Evolutionary conservation across 2,113 vertebrate species (phyloP), one percentile per base, ranked within the genome.

Genomic region (Microcebus jonahi): DNA sequence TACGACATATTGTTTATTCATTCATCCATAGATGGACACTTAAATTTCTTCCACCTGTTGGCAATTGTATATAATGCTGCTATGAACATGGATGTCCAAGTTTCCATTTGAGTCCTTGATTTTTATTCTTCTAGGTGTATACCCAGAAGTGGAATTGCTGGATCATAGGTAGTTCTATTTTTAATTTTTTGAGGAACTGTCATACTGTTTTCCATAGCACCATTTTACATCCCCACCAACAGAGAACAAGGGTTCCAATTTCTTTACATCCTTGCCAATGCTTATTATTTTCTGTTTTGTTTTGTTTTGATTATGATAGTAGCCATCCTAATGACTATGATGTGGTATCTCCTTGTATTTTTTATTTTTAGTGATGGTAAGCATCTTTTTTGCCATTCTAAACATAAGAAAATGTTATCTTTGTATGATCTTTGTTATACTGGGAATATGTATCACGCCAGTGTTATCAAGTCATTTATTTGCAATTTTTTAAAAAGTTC

Each of bases 121-220:
- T 96, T 89, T 27, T 53, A 13, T 88, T 53, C 86, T 82, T 97
- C 67, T 91, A 55, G 73, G 29, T 88, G 14, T 36, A 39, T 9
- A 42, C 20, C 53, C 25, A 48, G 59, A 81, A 71, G 80, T 85
- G 57, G 63, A 94, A 82, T 86, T 68, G 34, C 34, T 65, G n/a
- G 77, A 82, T 93, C 59, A 73, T 59, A 88, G 55, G 39, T 61
- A 53, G 65, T 91, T 91, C 70, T 92, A 50, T 65, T 93, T 90
- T 92, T 36, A 61, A 15, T 42, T 63, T 95, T 85, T 57, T 67
- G 77, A 91, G 36, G 77, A 88, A 18, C 27, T 61, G 53, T 36
- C 75, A 34, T 25, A n/a, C 45, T 95, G 20, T 80, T 94, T 85
- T 85, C 89, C 31, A 31, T 23, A 57, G 53, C 39, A 81, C 65